Conservation (phyloP, 1,140 invertebrate genomes). For the Macrobrachium nipponense region DNA sequence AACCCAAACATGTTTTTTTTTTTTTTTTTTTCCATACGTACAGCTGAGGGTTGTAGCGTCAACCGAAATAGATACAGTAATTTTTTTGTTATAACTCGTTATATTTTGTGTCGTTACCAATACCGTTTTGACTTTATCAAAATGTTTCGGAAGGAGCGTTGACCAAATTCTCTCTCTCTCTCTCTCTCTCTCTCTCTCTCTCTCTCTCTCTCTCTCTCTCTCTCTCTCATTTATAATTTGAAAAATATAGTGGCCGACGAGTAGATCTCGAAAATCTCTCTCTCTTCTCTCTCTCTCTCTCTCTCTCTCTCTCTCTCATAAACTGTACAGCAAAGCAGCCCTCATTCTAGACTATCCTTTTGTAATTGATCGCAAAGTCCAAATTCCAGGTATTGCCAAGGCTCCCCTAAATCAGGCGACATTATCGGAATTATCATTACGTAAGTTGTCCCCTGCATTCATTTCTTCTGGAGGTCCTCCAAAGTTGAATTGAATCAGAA, state of each 20-base stretch:
- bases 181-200: not conserved
- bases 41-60: too few relatives aligned
- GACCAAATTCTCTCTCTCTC: too few relatives aligned
- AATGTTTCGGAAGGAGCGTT: not conserved
- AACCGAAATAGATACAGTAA: too few relatives aligned
- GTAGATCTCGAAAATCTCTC: slow-evolving; percentile 23
- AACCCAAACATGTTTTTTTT: not conserved
- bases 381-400: not conserved
- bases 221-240: too few relatives aligned
- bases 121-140: too few relatives aligned
- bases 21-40: not conserved
- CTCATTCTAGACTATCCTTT: not conserved
- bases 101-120: too few relatives aligned
- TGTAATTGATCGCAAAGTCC: not conserved
- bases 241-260: too few relatives aligned
- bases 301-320: not conserved
- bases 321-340: not conserved
- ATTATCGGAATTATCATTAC: too few relatives aligned
- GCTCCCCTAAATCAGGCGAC: too few relatives aligned
- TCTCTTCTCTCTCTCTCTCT: slow-evolving; percentile 20
- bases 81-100: not conserved
- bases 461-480: too few relatives aligned
- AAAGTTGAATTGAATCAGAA: too few relatives aligned
- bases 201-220: not conserved
- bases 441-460: too few relatives aligned